phyloP scores from a whole-genome alignment of 2,888 invertebrate genomes.

The Xestia ashworthii region DNA sequence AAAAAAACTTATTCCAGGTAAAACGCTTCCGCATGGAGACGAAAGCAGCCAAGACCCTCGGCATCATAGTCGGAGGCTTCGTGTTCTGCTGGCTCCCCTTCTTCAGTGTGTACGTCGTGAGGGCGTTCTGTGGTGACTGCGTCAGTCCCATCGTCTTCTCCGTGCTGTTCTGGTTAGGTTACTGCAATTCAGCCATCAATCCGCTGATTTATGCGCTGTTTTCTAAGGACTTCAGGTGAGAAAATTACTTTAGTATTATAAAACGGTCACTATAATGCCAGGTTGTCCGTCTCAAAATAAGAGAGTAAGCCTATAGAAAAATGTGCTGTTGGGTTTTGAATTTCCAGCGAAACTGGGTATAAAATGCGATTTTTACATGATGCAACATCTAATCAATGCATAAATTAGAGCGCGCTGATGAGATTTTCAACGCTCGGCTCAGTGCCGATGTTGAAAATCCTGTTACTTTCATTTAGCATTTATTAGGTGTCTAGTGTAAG shows the following conservation, averaged over 20 bases:
- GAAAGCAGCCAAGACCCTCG: constrained; percentile 98
- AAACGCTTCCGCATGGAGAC: constrained; percentile 98
- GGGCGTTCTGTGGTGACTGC: constrained; percentile 96
- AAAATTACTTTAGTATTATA: background rate
- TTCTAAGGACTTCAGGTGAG: constrained; percentile 95
- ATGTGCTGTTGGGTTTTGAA: background rate
- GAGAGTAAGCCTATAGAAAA: background rate
- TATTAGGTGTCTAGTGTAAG: no score
- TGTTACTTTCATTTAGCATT: no score
- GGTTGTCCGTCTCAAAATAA: background rate
- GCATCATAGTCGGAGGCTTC: constrained; percentile 99
- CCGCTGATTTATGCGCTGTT: constrained; percentile 98
- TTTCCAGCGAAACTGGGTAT: background rate
- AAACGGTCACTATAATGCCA: background rate
- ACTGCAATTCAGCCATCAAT: constrained; percentile 99
- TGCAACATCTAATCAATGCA: no score
- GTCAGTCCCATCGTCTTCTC: constrained; percentile 96
- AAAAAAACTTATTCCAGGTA: constrained; percentile 90
- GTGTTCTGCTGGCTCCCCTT: constrained; percentile 99
- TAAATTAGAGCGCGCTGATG: no score
- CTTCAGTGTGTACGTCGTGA: constrained; percentile 97
- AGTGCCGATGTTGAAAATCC: no score
- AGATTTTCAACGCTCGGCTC: no score
- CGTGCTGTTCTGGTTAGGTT: constrained; percentile 98
- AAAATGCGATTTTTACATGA: no score